Evolutionary conservation across 1,140 invertebrate species (phyloP), one percentile per base, ranked within the genome.

Genomic region (Tetramorium parvispinum): DNA sequence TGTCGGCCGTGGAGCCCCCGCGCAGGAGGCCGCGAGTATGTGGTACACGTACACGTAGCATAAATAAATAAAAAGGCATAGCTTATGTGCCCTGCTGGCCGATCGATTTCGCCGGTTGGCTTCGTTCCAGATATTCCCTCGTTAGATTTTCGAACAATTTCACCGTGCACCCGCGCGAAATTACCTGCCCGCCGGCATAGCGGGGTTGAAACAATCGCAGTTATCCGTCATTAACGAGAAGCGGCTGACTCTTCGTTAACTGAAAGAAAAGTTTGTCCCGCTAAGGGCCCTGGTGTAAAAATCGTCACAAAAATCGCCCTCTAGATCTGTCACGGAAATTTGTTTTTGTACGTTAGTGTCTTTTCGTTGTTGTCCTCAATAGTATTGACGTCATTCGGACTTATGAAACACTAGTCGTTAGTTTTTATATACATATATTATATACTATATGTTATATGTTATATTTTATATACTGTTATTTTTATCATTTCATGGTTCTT

Each of bases 51-150:
- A 78, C 46, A 63, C 68, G 86, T 73, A 79, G 79, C 78, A 71
- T 91, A 89, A 91, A 91, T 91, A 91, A 91, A 91, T 91, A 91
- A 91, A 88, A 79, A 89, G 85, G 75, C 68, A 63, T 75, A 86
- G 86, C 79, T 90, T 87, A 75, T 86, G 81, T 79, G 86, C 86
- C 79, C 68, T 75, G 66, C 55, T 68, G 51, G 53, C 59, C 90
- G 87, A 92, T 92, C 90, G 90, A 92, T 92, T 91, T 91, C 88
- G 18, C 43, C 46, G 27, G 70, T 87, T 92, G 90, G 90, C 87
- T 63, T 8, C 59, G 66, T 87, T 88, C 91, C 91, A 92, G 71
- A 70, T 78, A 88, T 37, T 55, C 63, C 59, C 82, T 90, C 86
- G 83, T 92, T 88, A 91, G 88, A 90, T 91, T 91, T 83, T 90